Evolutionary conservation across 2,113 vertebrate species (phyloP).

Genomic region (Melozone crissalis): DNA sequence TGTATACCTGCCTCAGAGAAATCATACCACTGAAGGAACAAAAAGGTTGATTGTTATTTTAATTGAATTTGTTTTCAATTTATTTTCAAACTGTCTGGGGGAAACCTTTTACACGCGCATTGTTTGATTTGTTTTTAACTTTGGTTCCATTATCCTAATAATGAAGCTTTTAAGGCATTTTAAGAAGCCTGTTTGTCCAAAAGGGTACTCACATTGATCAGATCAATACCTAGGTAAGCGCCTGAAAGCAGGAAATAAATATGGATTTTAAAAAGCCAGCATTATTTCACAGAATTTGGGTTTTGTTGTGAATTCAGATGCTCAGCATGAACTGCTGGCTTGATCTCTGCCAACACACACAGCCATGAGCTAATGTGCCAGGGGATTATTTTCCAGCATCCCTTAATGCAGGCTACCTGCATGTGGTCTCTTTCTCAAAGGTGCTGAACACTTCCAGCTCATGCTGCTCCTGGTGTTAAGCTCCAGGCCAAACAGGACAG

Average conservation of each 20-base stretch:
- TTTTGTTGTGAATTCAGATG: conserved; percentile 10
- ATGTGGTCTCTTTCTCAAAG: conserved; percentile 29
- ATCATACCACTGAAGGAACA: conserved; percentile 66
- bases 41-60: conserved; percentile 80
- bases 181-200: conserved; percentile 59
- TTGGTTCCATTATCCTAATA: conserved; percentile 75
- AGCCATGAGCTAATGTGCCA: conserved; percentile 26
- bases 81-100: conserved; percentile 75
- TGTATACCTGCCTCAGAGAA: conserved; percentile 52
- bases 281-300: conserved; percentile 22
- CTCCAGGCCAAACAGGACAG: not conserved
- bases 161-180: conserved; percentile 75
- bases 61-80: conserved; percentile 85
- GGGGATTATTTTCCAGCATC: conserved; percentile 35
- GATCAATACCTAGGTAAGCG: conserved; percentile 56
- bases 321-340: not conserved
- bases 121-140: conserved; percentile 78
- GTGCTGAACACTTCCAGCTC: conserved; percentile 1
- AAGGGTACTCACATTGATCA: conserved; percentile 52
- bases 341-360: conserved; percentile 28
- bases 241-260: conserved; percentile 33
- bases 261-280: conserved; percentile 4
- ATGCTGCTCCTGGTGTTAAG: not conserved
- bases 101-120: conserved; percentile 68
- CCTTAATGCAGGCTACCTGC: conserved; percentile 14